phyloP scores from a whole-genome alignment of 2,888 invertebrate species.

The Sphinx pinastri region DNA sequence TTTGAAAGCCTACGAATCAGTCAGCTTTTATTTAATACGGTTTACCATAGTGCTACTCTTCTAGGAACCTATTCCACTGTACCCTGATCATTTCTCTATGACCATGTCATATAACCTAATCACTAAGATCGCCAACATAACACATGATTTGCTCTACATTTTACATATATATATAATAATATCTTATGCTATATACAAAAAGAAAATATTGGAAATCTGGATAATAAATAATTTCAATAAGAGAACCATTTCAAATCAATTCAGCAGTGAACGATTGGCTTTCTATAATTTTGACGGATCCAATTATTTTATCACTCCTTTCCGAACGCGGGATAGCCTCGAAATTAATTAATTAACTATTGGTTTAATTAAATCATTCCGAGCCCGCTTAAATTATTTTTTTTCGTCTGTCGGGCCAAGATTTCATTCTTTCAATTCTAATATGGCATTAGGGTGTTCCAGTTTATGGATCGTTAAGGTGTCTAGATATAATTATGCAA shows the following conservation, averaged over 20 bases:
- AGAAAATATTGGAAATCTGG: background rate
- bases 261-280: slow-evolving; percentile 64
- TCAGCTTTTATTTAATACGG: too few relatives aligned
- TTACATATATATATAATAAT: too few relatives aligned
- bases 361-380: slow-evolving; percentile 72
- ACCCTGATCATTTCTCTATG: too few relatives aligned
- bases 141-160: too few relatives aligned
- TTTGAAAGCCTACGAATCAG: too few relatives aligned
- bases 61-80: too few relatives aligned
- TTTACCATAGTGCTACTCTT: too few relatives aligned
- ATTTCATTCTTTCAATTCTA: slow-evolving; percentile 41
- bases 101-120: too few relatives aligned
- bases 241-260: slow-evolving; percentile 59
- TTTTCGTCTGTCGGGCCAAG: slow-evolving; percentile 51
- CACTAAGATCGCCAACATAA: too few relatives aligned
- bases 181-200: background rate
- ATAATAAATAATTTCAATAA: slow-evolving; percentile 53
- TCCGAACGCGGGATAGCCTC: slow-evolving; percentile 60
- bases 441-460: background rate
- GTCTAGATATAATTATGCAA: too few relatives aligned
- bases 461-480: too few relatives aligned
- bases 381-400: slow-evolving; percentile 61
- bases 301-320: slow-evolving; percentile 74
- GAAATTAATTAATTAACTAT: slow-evolving; percentile 79
- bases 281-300: slow-evolving; percentile 76